A percentile compares a stretch with the other conserved stretches of the same genome.
Conservation (phyloP, 2,113 vertebrate genomes). For the Tor tambroides region DNA sequence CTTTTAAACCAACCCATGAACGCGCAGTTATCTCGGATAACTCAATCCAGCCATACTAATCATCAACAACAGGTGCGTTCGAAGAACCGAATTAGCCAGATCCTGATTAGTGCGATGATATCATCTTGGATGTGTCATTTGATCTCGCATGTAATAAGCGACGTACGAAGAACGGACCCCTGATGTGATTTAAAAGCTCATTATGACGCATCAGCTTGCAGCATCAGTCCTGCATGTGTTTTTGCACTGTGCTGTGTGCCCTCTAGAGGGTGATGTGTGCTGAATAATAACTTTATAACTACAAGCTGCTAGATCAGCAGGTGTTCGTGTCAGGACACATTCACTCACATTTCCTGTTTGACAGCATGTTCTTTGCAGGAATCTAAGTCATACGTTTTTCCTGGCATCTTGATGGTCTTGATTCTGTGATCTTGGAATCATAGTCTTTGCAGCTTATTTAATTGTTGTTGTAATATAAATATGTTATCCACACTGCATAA, state of each 20-base stretch:
- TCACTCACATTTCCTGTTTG: neutral
- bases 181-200: too few species aligned
- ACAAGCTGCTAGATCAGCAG: neutral
- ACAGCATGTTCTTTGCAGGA: neutral
- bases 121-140: too few species aligned
- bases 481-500: neutral
- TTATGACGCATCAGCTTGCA: too few species aligned
- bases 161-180: too few species aligned
- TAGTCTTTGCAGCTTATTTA: neutral
- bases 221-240: slow-evolving; percentile 9
- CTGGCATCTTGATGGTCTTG: neutral
- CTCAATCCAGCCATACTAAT: too few species aligned
- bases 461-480: neutral
- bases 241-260: slow-evolving; percentile 32
- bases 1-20: too few species aligned
- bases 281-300: neutral
- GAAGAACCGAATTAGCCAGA: too few species aligned
- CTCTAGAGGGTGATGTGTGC: slow-evolving; percentile 62
- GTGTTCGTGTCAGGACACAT: slow-evolving; percentile 9
- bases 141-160: too few species aligned
- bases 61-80: too few species aligned
- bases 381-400: neutral
- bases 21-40: too few species aligned
- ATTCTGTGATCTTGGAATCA: too few species aligned
- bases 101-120: too few species aligned